Evolutionary conservation across 2,888 invertebrate genomes (phyloP), one percentile per base, ranked within the genome.

Genomic region (Labia minor): DNA sequence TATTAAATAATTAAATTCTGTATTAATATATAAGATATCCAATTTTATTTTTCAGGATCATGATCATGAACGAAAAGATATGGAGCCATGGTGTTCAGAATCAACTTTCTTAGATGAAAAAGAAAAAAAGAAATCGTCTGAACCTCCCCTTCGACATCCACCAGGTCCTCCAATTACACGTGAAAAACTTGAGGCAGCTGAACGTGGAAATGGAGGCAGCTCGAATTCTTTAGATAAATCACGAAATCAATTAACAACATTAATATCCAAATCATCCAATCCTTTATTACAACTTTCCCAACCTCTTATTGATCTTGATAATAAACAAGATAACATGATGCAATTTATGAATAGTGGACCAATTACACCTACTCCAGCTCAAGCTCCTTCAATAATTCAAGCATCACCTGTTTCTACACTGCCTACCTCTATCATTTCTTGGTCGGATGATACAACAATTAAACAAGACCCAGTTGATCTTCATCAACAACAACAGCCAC

Each of bases 131-230:
- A 74, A 78, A 67, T 75, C 75, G 3, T 21, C 49, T 21, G 70
- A 70, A 3, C 67, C 67, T 61, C 67, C 65, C 20, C 67, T 68
- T 20, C 76, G 82, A 66, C 78, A 79, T 69, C 81, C 83, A n/a
- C 83, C 83, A 0, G 83, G 83, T 18, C 83, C 85, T 1, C 83
- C 84, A 1, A 83, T 84, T 10, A 84, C 83, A 0, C 80, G 82
- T 69, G 85, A 85, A 67, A 81, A 82, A 71, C 77, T 85, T 18
- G 84, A 83, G 72, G 83, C 83, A 0, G 82, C 83, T 61, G 83
- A 84, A 67, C 70, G 65, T 1, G 65, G 69, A 10, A 66, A 73
- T 72, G 79, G 61, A 78, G 79, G 49, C 49, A 49, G 16, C 49
- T 49, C 49, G 49, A 49, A 16, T 26, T 26, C 26, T 49, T 14